Evolutionary conservation across 1,140 invertebrate species (phyloP).

Genomic region (Drosophila chauvacae): DNA sequence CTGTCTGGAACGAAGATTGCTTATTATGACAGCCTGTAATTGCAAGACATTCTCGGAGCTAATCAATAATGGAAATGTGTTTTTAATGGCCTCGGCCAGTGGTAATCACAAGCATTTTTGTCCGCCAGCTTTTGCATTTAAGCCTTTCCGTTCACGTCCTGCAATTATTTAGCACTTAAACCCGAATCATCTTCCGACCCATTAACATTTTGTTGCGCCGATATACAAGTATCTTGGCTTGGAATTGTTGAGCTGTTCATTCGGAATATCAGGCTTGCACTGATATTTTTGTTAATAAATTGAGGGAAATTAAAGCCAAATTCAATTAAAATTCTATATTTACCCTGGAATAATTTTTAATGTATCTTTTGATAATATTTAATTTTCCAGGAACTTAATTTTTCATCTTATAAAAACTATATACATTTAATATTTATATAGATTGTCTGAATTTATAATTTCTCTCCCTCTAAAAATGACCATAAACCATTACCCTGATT

Average conservation of each 20-base stretch:
- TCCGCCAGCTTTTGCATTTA: conserved; percentile 34
- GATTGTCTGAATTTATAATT: no score
- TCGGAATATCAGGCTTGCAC: neutral
- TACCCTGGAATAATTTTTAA: no score
- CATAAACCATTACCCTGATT: neutral
- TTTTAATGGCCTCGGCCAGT: conserved; percentile 53
- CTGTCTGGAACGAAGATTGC: conserved; percentile 42
- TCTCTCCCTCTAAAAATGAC: neutral
- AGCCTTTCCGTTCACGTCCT: conserved; percentile 36
- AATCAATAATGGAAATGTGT: conserved; percentile 76
- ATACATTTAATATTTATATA: no score
- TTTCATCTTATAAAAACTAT: no score
- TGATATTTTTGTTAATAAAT: neutral
- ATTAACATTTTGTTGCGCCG: conserved; percentile 36
- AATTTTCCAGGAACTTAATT: no score
- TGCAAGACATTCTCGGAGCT: conserved; percentile 57
- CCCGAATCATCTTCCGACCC: conserved; percentile 53
- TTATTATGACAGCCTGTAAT: conserved; percentile 72
- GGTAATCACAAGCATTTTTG: conserved; percentile 53
- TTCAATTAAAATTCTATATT: neutral
- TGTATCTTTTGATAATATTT: no score
- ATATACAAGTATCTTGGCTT: conserved; percentile 14
- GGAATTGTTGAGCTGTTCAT: neutral
- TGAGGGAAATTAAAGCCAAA: neutral
- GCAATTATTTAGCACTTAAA: conserved; percentile 76